phyloP scores from a whole-genome alignment of 2,888 invertebrate genomes.

The Microctonus brassicae region DNA sequence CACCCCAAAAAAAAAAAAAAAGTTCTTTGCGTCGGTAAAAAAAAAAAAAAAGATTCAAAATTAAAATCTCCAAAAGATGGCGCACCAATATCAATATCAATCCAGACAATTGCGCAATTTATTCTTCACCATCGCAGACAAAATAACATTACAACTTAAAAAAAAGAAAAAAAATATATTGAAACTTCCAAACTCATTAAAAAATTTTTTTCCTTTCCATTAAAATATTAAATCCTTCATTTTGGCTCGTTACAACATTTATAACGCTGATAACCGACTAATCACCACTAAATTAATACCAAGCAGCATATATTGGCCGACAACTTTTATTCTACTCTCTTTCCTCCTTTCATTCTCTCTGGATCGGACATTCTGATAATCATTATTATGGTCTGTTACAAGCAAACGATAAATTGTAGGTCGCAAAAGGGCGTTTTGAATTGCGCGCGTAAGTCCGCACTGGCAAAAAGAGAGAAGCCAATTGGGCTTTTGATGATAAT shows the following conservation, averaged over 20 bases:
- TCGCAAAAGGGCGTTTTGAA: slow-evolving; percentile 10
- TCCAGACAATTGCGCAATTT: neutral
- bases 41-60: neutral
- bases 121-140: slow-evolving; percentile 36
- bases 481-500: slow-evolving; percentile 50
- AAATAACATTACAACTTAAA: slow-evolving; percentile 43
- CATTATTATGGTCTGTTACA: slow-evolving; percentile 12
- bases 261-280: neutral
- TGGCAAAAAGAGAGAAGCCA: slow-evolving; percentile 35
- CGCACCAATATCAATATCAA: neutral
- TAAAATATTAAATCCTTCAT: neutral
- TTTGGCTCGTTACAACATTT: neutral
- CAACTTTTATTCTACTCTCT: too few relatives aligned
- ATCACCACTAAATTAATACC: slow-evolving; percentile 11
- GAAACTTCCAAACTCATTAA: neutral
- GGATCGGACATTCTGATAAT: slow-evolving; percentile 19
- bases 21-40: neutral
- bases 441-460: slow-evolving; percentile 25
- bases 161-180: too few relatives aligned
- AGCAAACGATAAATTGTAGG: slow-evolving; percentile 1
- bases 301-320: too few relatives aligned
- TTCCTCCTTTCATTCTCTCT: too few relatives aligned
- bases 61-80: neutral
- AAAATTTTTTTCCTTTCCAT: neutral
- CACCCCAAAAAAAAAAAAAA: too few relatives aligned